These are phyloP conservation scores for Etheostoma perlongum DNA, from an alignment of 2,797 vertebrate genomes.

Conservation along the genomic window DNA sequence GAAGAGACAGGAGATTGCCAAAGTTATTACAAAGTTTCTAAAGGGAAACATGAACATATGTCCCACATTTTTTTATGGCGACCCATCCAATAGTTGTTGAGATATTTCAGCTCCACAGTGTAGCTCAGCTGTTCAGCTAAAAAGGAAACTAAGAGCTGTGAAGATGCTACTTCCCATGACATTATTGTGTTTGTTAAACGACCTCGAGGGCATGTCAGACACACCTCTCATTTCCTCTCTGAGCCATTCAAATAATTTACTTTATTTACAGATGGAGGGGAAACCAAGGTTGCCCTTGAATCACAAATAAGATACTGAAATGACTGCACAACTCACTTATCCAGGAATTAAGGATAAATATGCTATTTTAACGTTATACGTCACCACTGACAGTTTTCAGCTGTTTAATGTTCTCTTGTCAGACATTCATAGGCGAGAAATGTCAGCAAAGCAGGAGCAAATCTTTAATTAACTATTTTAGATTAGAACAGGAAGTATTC, in stretches of 20 bases:
- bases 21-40: not conserved
- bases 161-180: slow-evolving; percentile 80
- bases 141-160: slow-evolving; percentile 71
- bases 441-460: not conserved
- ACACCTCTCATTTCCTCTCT: slow-evolving; percentile 79
- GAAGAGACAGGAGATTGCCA: not conserved
- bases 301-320: slow-evolving; percentile 4
- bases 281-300: slow-evolving; percentile 51
- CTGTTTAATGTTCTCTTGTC: not conserved
- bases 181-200: slow-evolving; percentile 78
- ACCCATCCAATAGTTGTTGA: not conserved
- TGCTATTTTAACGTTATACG: not conserved
- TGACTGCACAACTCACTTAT: not conserved
- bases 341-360: too few species aligned
- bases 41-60: not conserved
- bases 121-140: slow-evolving; percentile 62
- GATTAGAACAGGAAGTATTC: slow-evolving; percentile 64
- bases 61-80: not conserved
- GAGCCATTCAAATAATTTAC: slow-evolving; percentile 43
- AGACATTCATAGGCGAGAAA: not conserved
- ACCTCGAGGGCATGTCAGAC: slow-evolving; percentile 75
- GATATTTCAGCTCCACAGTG: slow-evolving; percentile 19
- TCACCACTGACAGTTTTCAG: slow-evolving; percentile 16
- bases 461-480: slow-evolving; percentile 32
- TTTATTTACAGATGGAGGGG: slow-evolving; percentile 35